Conservation (phyloP, 1,140 invertebrate species). For the Drosophila azteca region DNA sequence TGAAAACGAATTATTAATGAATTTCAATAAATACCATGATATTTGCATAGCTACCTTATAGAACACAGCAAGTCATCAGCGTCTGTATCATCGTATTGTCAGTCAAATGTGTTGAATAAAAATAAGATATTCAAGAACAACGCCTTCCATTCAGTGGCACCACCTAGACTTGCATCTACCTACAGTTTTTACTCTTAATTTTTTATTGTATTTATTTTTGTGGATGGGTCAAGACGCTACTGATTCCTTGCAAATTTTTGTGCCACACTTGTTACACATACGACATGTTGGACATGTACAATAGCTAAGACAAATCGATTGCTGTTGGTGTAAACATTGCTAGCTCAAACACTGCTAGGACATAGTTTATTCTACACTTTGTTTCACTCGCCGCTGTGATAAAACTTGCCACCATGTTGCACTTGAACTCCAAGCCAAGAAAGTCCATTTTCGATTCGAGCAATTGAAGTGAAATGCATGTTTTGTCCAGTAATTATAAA, state of each 20-base stretch:
- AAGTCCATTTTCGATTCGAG: background rate
- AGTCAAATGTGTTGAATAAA: no score
- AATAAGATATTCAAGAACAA: background rate
- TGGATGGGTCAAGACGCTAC: constrained; percentile 37
- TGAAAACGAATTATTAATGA: no score
- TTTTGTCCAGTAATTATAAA: background rate
- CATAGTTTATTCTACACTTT: constrained; percentile 54
- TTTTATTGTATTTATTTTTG: constrained; percentile 53
- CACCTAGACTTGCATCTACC: background rate
- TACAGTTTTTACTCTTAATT: constrained; percentile 15
- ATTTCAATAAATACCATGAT: no score
- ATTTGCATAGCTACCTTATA: no score
- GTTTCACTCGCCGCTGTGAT: constrained; percentile 31
- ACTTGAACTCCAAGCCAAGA: background rate
- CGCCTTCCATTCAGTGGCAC: background rate
- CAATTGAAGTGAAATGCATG: background rate
- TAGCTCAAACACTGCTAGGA: constrained; percentile 41
- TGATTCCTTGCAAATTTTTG: constrained; percentile 57
- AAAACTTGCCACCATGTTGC: constrained; percentile 13
- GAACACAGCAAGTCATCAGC: no score
- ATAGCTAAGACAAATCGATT: constrained; percentile 71
- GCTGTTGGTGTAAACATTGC: constrained; percentile 39
- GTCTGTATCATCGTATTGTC: no score
- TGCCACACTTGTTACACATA: constrained; percentile 74
- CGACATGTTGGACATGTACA: constrained; percentile 62